Conservation (phyloP, 2,797 vertebrate species). For the Scleropages formosus region DNA sequence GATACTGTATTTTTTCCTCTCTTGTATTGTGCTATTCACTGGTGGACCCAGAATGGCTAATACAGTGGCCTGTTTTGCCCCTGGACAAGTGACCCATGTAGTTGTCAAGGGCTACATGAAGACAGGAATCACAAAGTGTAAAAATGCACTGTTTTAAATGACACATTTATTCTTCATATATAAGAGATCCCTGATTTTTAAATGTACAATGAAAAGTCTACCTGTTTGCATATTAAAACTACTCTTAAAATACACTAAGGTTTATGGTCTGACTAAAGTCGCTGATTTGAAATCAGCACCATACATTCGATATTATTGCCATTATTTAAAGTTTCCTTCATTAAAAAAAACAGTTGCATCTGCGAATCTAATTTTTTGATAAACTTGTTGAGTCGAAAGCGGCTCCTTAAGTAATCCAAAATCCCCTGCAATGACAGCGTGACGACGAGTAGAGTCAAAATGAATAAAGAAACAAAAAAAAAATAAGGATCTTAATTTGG, state of each 20-base stretch:
- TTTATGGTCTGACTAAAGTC: too few species aligned
- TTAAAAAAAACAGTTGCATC: too few species aligned
- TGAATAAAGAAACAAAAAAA: too few species aligned
- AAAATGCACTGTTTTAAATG: background rate
- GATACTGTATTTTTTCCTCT: conserved; percentile 13
- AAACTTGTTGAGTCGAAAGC: too few species aligned
- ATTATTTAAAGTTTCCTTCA: too few species aligned
- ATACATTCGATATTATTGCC: too few species aligned
- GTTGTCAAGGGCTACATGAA: background rate
- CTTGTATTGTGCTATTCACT: conserved; percentile 14
- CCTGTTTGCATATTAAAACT: background rate
- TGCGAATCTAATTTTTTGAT: too few species aligned
- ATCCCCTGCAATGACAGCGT: too few species aligned
- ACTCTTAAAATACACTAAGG: background rate
- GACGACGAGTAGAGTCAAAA: too few species aligned
- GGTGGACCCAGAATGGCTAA: background rate
- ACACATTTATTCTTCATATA: background rate
- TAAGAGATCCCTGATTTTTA: background rate
- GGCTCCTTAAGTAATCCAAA: too few species aligned
- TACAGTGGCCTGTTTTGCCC: background rate
- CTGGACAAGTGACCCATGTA: background rate
- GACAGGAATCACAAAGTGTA: too few species aligned
- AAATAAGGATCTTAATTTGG: background rate
- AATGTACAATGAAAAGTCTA: background rate
- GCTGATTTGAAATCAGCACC: background rate